These are phyloP conservation scores for Scalopus aquaticus DNA, from an alignment of 2,113 vertebrate genomes.

Conservation along the genomic window DNA sequence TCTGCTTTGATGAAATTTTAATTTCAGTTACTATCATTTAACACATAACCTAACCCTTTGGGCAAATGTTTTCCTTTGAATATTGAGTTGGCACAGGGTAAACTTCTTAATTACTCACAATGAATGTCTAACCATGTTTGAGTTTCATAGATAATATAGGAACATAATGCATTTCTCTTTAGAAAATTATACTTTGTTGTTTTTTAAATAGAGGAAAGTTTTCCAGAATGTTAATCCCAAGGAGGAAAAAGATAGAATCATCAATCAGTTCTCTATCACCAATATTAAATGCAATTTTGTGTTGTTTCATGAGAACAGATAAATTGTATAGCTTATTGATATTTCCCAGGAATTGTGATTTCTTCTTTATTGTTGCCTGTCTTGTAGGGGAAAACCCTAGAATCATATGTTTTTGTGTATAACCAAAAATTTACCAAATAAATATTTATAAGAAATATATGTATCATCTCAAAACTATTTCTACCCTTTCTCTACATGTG, in stretches of 20 bases:
- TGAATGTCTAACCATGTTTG: neutral
- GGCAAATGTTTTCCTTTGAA: neutral
- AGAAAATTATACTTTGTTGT: neutral
- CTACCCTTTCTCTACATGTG: neutral
- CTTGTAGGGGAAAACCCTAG: neutral
- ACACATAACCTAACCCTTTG: accelerated
- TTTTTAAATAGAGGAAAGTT: neutral
- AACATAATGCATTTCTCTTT: neutral
- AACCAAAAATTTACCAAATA: neutral
- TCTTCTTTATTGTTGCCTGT: neutral
- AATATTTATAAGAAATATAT: neutral
- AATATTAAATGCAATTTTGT: neutral
- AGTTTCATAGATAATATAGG: neutral
- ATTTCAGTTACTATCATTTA: neutral
- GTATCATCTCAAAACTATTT: neutral
- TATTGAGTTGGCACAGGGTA: neutral
- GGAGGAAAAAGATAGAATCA: neutral
- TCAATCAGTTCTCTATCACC: neutral
- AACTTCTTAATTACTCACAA: neutral
- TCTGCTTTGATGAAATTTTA: neutral
- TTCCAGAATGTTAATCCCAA: neutral
- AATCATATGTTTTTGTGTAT: neutral
- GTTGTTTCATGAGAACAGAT: neutral
- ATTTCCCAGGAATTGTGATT: neutral
- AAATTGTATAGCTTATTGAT: neutral